Conservation (phyloP, 2,113 vertebrate genomes). For the Ceyx cyanopectus region DNA sequence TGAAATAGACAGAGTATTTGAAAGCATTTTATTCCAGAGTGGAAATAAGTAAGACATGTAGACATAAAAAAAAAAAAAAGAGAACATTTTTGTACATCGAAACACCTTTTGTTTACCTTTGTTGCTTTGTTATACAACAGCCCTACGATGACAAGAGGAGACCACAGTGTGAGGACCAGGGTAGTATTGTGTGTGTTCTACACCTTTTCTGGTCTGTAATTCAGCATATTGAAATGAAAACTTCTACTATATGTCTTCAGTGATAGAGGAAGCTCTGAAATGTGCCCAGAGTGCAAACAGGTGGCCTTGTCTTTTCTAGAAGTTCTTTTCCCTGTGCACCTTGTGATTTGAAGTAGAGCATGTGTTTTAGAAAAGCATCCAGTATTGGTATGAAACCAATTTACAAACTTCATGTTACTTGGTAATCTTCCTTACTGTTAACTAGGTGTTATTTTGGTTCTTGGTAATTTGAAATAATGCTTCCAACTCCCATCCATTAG, state of each 20-base stretch:
- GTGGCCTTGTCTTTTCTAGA: neutral
- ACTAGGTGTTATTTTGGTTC: neutral
- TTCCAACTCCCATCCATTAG: neutral
- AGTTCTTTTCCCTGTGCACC: neutral
- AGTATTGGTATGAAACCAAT: neutral
- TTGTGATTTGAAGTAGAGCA: neutral
- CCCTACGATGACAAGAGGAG: neutral
- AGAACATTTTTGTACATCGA: neutral
- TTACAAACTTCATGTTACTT: neutral
- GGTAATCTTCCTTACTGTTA: constrained; percentile 1
- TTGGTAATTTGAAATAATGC: neutral
- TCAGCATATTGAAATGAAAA: neutral
- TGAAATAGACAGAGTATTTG: constrained; percentile 33
- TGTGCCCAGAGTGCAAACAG: neutral
- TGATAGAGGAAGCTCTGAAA: neutral
- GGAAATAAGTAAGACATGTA: neutral
- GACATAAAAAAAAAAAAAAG: neutral
- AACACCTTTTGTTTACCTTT: neutral
- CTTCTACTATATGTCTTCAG: neutral
- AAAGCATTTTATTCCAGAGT: neutral
- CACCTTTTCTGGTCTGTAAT: neutral
- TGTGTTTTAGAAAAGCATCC: neutral
- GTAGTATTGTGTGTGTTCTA: neutral
- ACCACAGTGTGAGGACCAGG: neutral
- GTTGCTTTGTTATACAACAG: neutral